Base-by-base conservation (phyloP, 2,888 invertebrate species). In the Poecilobothrus nobilitatus region DNA sequence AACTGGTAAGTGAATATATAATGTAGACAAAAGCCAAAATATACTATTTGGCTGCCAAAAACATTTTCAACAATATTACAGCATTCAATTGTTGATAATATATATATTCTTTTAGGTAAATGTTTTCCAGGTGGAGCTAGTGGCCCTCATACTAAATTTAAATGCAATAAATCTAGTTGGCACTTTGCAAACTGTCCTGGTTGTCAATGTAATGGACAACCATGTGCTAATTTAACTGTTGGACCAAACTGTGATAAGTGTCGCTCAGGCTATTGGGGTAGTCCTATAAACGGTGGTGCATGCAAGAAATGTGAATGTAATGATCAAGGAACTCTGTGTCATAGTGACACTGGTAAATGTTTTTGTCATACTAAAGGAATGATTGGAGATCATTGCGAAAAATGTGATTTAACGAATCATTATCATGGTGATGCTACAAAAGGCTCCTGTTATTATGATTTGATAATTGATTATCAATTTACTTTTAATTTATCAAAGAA, bases 401-500 rank as follows among this genome's bases (percentile, higher is more conserved):
- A 95, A 77, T 99, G 99, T 79, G 98, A 99, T 79, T 90, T 91
- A 67, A 91, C 91, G 71, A 95, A 95, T 82, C 94, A 95, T 76
- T 99, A 98, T 81, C 91, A 91, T 78, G 96, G 96, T 0, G 95
- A 97, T 82, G 91, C 95, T 0, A 90, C 91, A 64, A 92, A 92
- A 80, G 95, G 95, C 68, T 94, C 96, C 0, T 99, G 98, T 82
- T 98, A 94, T 80, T 98, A 98, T 81, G 95, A 97, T 77, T 84
- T 99, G 69, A 92, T 94, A 18, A 97, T 97, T 68, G 98, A 99
- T 83, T 99, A 96, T 82, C 96, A 98, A 79, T 99, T 98, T 84
- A 99, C 99, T 0, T 99, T 99, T 83, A 98, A 99, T 83, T 84
- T 99, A 68, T 97, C 97, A 6, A 97, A 97, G 81, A 94, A 94